Percentiles rank a stretch among this genome's conserved stretches.
phyloP scores from a whole-genome alignment of 2,113 vertebrate species.

The Dipodomys merriami region DNA sequence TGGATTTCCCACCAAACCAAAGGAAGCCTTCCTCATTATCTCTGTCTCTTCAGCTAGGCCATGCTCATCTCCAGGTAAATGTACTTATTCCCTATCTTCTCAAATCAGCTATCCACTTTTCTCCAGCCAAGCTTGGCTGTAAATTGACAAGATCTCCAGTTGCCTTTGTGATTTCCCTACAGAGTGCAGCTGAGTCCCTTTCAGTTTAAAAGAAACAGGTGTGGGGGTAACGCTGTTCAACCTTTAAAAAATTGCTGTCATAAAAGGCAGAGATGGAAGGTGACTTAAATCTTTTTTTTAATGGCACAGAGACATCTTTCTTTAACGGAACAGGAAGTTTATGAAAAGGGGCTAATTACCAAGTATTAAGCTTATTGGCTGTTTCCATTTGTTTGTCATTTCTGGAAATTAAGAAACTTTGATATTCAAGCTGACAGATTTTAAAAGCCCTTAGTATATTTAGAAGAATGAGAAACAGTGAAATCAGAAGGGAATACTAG shows the following conservation, averaged over 20 bases:
- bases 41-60: constrained; percentile 73
- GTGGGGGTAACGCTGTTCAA: constrained; percentile 70
- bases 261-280: constrained; percentile 72
- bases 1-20: constrained; percentile 74
- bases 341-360: constrained; percentile 52
- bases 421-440: constrained; percentile 51
- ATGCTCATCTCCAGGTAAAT: constrained; percentile 78
- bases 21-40: constrained; percentile 78
- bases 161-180: constrained; percentile 81
- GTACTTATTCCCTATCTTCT: constrained; percentile 78
- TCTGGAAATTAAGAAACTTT: constrained; percentile 45
- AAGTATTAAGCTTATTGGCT: constrained; percentile 16
- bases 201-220: constrained; percentile 81
- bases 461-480: constrained; percentile 57
- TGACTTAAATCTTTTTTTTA: constrained; percentile 61
- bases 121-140: constrained; percentile 74
- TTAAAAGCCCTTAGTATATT: constrained; percentile 12
- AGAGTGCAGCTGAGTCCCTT: constrained; percentile 78
- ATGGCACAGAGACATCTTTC: neutral
- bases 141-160: constrained; percentile 79
- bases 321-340: constrained; percentile 33
- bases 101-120: constrained; percentile 78
- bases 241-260: constrained; percentile 81
- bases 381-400: constrained; percentile 30
- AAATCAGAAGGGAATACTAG: constrained; percentile 1